Evolutionary conservation across 2,797 vertebrate species (phyloP), one percentile per base, ranked within the genome.

Genomic region (Enteromius radiatus): DNA sequence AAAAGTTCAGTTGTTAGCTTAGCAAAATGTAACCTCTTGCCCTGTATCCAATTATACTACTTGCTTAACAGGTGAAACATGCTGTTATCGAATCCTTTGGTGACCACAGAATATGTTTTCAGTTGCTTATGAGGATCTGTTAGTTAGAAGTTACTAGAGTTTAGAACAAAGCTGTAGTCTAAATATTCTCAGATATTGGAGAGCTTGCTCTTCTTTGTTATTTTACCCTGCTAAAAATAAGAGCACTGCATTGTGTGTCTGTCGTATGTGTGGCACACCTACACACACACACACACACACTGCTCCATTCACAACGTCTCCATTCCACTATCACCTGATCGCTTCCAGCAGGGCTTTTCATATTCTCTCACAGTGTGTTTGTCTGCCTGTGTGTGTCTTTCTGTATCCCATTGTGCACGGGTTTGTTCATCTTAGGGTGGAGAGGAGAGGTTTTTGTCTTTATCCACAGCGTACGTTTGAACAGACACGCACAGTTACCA

Each of bases 321-420:
- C 7, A 28, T 75, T 26, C 61, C 80, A 47, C 61, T 82, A 63
- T 31, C 47, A n/a, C 54, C 64, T 77, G 61, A 77, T 63, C 7
- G n/a, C 12, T 65, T 74, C 6, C 31, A 76, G 17, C 73, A 84
- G 61, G 15, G 59, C 41, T 41, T 73, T 49, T 83, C 12, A 36
- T 45, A 70, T 78, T 38, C 21, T 28, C 45, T 71, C 21, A 64
- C 75, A 31, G 36, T 28, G 36, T 54, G 45, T 49, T 52, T 73
- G 45, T 28, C 17, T 73, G 43, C 8, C 23, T 23, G 12, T 59
- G 5, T 73, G 49, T 59, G 1, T n/a, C 11, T 38, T 49, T 74
- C 31, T 79, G 21, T 71, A 71, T 54, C 43, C 17, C 15, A 31
- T 67, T 86, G 79, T 84, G 82, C 31, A 11, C 67, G 28, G n/a